Percentiles rank a stretch among this genome's conserved stretches.
phyloP scores from a whole-genome alignment of 2,113 vertebrate genomes.

The Erpornis zantholeuca region DNA sequence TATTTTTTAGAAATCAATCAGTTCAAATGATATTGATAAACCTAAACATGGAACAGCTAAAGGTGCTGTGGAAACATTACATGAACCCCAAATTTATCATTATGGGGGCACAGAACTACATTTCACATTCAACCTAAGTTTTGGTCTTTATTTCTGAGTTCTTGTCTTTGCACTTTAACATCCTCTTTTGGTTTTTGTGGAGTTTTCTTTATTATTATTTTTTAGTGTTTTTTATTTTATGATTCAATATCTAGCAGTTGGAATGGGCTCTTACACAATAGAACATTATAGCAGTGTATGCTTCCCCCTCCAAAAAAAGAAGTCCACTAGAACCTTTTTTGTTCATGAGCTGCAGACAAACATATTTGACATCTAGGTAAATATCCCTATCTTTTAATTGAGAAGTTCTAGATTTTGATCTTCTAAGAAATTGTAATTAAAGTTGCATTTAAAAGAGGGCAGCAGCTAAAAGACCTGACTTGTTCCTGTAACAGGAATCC shows the following conservation, averaged over 20 bases:
- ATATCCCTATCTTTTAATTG: background rate
- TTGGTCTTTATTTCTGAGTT: background rate
- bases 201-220: accelerated
- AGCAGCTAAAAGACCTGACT: background rate
- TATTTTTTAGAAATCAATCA: background rate
- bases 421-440: background rate
- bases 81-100: background rate
- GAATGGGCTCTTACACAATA: background rate
- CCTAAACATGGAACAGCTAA: background rate
- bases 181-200: background rate
- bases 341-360: background rate
- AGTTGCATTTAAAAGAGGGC: background rate
- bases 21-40: background rate
- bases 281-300: background rate
- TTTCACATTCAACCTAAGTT: background rate
- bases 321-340: background rate
- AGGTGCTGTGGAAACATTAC: background rate
- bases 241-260: background rate
- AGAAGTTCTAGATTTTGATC: background rate
- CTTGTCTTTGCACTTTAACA: background rate
- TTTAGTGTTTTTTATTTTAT: background rate
- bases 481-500: background rate
- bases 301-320: background rate
- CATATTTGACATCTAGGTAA: background rate
- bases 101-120: background rate